Base-by-base conservation (phyloP, 2,888 invertebrate genomes). In the Pediacus dermestoides region DNA sequence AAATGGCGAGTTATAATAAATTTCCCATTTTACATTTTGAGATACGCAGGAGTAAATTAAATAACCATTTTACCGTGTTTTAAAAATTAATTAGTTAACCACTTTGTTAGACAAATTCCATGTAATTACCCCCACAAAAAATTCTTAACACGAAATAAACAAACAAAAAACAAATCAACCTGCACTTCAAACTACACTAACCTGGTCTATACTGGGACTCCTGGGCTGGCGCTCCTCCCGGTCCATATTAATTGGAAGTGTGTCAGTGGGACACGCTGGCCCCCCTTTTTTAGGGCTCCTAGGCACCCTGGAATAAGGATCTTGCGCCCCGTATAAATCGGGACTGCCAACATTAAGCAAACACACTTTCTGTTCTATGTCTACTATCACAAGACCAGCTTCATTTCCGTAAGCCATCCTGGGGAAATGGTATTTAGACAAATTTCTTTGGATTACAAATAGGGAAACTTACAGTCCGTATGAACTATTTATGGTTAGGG, bases 381-480 rank as follows among this genome's bases (percentile, higher is more conserved):
- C 97, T 65, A 94, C 82, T 71, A 97, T 85, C 68, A 92, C 93
- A 68, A 97, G 77, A 59, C 96, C 95, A 60, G 88, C 85, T 74
- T 96, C 95, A 69, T 92, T 95, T 61, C 96, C 96, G 76, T 94
- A 96, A 62, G 94, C 91, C 84, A 97, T 81, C 68, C 96, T 96
- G 73, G 21, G 6, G n/a, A 18, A 18, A 18, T n/a, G 21, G 6
- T 7, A 27, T 35, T 71, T 70, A 15, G n/a, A 18, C 21, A 18
- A 26, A 10, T 8, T 26, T 9, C 11, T 7, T 7, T 26, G 10
- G 4, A 26, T 7, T 26, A n/a, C n/a, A 6, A 6, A n/a, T 18
- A 6, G 21, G 6, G n/a, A 18, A 7, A 83, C 91, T 86, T 74
- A 96, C 96, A 99, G 80, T 72, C 95, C 95, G 73, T 93, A 96